Conservation (phyloP, 2,888 invertebrate species). For the Drosophila putrida region DNA sequence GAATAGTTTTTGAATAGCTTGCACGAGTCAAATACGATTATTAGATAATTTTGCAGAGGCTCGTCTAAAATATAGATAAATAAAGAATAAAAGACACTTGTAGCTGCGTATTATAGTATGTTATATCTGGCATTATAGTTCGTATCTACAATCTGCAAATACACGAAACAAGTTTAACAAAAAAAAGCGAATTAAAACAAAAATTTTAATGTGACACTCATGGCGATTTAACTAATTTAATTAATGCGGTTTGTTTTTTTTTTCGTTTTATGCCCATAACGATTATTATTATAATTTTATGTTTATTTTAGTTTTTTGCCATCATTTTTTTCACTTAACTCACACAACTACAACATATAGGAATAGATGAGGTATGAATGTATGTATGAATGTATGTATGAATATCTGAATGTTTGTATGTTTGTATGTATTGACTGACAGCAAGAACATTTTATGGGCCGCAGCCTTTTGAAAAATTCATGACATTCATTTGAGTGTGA, state of each 20-base stretch:
- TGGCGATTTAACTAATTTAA: conserved; percentile 74
- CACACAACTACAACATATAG: conserved; percentile 21
- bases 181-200: conserved; percentile 37
- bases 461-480: conserved; percentile 44
- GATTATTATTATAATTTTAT: conserved; percentile 66
- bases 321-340: conserved; percentile 24
- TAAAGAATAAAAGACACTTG: not conserved
- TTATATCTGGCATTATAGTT: conserved; percentile 13
- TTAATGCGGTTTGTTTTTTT: too few relatives aligned
- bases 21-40: not conserved
- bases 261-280: conserved; percentile 55
- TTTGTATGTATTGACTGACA: conserved; percentile 29
- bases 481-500: conserved; percentile 42
- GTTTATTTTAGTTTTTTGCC: conserved; percentile 29
- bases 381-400: conserved; percentile 1
- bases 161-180: conserved; percentile 36
- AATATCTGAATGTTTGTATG: conserved; percentile 9
- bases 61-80: conserved; percentile 24
- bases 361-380: conserved; percentile 6
- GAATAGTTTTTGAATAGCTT: conserved; percentile 12
- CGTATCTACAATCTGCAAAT: conserved; percentile 10
- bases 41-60: conserved; percentile 34
- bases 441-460: conserved; percentile 46
- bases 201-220: conserved; percentile 68
- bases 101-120: conserved; percentile 21